Percentiles rank a stretch among this genome's conserved stretches.
Evolutionary conservation across 2,113 vertebrate genomes (phyloP).

Genomic region (Oenanthe oenanthe): DNA sequence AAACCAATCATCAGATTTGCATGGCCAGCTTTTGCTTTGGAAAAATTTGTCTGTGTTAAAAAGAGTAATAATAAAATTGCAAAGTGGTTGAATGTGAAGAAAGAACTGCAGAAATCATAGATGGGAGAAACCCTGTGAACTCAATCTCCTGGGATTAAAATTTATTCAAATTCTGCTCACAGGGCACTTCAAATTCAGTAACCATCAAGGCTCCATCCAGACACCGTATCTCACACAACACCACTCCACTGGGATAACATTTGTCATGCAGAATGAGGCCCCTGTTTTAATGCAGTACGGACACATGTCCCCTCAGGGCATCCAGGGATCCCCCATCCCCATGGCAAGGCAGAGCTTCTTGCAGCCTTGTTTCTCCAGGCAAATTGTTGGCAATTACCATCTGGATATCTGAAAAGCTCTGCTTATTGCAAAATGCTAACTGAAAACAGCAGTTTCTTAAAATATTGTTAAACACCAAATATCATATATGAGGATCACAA

Average conservation of each 20-base stretch:
- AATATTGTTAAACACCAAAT: not conserved
- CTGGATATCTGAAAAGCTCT: not conserved
- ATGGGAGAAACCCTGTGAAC: not conserved
- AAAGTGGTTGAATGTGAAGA: not conserved
- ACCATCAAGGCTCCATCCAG: not conserved
- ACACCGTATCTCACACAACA: not conserved
- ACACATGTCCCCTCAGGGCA: accelerated
- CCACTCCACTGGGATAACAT: not conserved
- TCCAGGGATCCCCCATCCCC: not conserved
- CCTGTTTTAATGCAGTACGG: not conserved
- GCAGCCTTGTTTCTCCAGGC: not conserved
- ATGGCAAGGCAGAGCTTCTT: not conserved
- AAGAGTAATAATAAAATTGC: not conserved
- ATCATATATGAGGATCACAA: not conserved
- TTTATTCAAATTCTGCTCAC: not conserved
- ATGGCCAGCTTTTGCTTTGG: not conserved
- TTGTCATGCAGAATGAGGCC: not conserved
- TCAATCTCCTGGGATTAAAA: not conserved
- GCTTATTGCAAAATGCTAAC: not conserved
- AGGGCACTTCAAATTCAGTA: not conserved
- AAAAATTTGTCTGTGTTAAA: not conserved
- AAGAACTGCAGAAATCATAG: not conserved
- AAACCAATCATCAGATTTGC: not conserved
- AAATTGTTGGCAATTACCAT: not conserved
- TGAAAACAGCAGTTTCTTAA: not conserved